Evolutionary conservation across 2,888 invertebrate genomes (phyloP).

Genomic region (Tholera decimalis): DNA sequence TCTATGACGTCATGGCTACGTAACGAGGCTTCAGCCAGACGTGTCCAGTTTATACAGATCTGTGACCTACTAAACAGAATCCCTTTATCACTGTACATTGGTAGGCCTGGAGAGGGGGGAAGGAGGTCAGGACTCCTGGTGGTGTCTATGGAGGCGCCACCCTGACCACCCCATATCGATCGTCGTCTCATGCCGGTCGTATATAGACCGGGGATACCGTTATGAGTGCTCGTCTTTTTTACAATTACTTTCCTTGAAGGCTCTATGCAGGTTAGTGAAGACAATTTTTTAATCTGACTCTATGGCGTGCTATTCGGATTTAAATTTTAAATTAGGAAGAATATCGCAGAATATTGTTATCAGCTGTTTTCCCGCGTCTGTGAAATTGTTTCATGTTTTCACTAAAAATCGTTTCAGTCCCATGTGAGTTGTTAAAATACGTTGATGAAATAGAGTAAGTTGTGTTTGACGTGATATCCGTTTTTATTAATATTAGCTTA

Average conservation of each 20-base stretch:
- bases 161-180: conserved; percentile 80
- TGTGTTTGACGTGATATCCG: neutral
- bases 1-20: conserved; percentile 58
- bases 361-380: conserved; percentile 51
- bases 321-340: conserved; percentile 20
- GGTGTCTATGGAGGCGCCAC: conserved; percentile 66
- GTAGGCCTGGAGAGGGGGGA: conserved; percentile 34
- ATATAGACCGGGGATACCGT: conserved; percentile 66
- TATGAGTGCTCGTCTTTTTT: conserved; percentile 63
- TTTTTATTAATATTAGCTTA: neutral
- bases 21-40: conserved; percentile 64
- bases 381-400: conserved; percentile 4
- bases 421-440: neutral
- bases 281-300: neutral
- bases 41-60: conserved; percentile 65
- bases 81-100: conserved; percentile 12
- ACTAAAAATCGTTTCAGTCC: neutral
- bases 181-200: conserved; percentile 73
- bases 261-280: conserved; percentile 59
- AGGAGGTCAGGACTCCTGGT: conserved; percentile 56
- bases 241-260: conserved; percentile 41
- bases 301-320: neutral
- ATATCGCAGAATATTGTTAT: neutral
- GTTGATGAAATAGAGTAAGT: neutral
- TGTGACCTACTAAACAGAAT: conserved; percentile 36